These are phyloP conservation scores for Drosophila hawaiiensis DNA, from an alignment of 2,888 invertebrate genomes.

Conservation along the genomic window DNA sequence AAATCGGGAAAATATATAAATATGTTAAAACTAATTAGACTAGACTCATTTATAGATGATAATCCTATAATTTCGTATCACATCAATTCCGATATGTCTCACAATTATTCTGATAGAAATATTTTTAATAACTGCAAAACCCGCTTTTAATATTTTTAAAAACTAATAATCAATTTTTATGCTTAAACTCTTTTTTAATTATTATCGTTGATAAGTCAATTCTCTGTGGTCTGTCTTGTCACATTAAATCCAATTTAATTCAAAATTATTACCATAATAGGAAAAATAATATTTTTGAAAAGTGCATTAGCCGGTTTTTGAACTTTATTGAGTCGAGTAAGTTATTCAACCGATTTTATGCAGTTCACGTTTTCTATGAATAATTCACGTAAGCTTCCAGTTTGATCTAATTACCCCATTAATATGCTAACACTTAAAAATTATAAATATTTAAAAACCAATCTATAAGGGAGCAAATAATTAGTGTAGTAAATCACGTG, in stretches of 20 bases:
- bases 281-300: not conserved
- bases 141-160: not conserved
- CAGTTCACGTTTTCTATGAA: constrained; percentile 14
- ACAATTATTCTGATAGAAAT: not conserved
- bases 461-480: not conserved
- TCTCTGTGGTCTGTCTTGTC: not conserved
- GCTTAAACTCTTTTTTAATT: not conserved
- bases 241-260: not conserved
- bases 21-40: not conserved
- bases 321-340: not conserved
- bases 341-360: constrained; percentile 13
- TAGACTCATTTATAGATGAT: not conserved
- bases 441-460: not conserved
- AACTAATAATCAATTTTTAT: not conserved
- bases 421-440: constrained; percentile 1
- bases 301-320: constrained; percentile 1
- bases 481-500: not conserved
- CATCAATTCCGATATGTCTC: not conserved
- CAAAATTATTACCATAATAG: not conserved
- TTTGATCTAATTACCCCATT: constrained; percentile 17
- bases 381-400: not conserved
- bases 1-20: not conserved
- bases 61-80: not conserved
- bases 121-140: not conserved
- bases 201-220: not conserved